phyloP scores from a whole-genome alignment of 2,797 vertebrate genomes.

The Pangasius larnaudii region DNA sequence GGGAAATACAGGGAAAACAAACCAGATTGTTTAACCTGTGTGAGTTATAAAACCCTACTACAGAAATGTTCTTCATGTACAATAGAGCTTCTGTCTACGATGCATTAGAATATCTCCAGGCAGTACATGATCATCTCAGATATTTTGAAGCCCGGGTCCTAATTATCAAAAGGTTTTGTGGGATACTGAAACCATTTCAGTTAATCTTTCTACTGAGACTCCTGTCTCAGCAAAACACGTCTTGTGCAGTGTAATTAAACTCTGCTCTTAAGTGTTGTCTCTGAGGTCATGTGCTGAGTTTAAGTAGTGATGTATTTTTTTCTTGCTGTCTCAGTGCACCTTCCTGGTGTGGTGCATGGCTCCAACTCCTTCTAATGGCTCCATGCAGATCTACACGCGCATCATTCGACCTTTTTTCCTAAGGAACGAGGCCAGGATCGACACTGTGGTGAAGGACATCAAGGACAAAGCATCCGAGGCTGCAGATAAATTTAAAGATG shows the following conservation, averaged over 20 bases:
- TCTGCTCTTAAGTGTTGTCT: background rate
- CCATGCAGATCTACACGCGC: constrained; percentile 84
- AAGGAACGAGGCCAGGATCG: constrained; percentile 86
- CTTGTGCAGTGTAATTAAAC: background rate
- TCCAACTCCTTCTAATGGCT: constrained; percentile 87
- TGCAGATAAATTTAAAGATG: constrained; percentile 88
- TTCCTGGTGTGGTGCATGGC: constrained; percentile 98
- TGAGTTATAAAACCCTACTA: background rate
- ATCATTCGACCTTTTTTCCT: constrained; percentile 91
- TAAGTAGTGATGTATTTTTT: background rate
- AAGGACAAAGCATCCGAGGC: constrained; percentile 92
- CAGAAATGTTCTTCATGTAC: background rate
- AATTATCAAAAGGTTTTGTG: background rate
- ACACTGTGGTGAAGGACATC: constrained; percentile 84
- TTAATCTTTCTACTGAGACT: background rate
- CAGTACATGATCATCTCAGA: background rate
- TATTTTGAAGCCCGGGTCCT: background rate
- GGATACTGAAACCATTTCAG: background rate
- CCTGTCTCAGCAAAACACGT: background rate
- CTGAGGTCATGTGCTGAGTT: background rate
- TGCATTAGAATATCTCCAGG: constrained; percentile 6
- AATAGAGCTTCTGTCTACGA: background rate
- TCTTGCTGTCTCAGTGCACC: constrained; percentile 75
- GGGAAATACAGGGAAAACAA: background rate
- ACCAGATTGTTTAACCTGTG: background rate